Conservation (phyloP, 1,140 invertebrate species). For the Dendrolimus punctatus region DNA sequence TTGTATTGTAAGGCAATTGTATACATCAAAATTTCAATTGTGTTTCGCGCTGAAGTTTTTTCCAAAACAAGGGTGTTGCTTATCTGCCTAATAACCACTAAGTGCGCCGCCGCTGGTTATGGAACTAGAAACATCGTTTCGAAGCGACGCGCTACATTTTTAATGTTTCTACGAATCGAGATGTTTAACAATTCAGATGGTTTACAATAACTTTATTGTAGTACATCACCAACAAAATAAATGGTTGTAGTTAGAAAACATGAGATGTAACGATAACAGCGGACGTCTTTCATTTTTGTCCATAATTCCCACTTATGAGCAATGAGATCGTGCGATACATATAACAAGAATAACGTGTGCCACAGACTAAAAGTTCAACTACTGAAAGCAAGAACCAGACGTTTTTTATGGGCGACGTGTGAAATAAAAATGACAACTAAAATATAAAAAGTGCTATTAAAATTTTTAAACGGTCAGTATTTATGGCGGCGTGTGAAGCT, state of each 20-base stretch:
- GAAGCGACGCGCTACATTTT: not conserved
- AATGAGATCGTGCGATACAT: not conserved
- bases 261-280: no score
- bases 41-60: slow-evolving; percentile 17
- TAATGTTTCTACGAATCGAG: not conserved
- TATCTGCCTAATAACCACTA: no score
- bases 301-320: no score
- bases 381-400: slow-evolving; percentile 3
- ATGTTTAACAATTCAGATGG: no score
- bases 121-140: no score
- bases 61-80: slow-evolving; percentile 23
- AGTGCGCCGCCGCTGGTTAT: no score
- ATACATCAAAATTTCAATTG: slow-evolving; percentile 20
- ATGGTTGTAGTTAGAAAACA: no score
- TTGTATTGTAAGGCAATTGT: slow-evolving; percentile 39
- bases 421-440: slow-evolving; percentile 13
- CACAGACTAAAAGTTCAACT: not conserved
- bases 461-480: slow-evolving; percentile 8
- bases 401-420: slow-evolving; percentile 9
- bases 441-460: slow-evolving; percentile 12
- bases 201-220: no score
- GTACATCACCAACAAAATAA: no score
- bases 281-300: no score
- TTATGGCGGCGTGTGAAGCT: slow-evolving; percentile 12
- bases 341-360: slow-evolving; percentile 2